Percentiles rank a stretch among this genome's conserved stretches.
Conservation (phyloP, 1,140 invertebrate genomes). For the Habropoda laboriosa region DNA sequence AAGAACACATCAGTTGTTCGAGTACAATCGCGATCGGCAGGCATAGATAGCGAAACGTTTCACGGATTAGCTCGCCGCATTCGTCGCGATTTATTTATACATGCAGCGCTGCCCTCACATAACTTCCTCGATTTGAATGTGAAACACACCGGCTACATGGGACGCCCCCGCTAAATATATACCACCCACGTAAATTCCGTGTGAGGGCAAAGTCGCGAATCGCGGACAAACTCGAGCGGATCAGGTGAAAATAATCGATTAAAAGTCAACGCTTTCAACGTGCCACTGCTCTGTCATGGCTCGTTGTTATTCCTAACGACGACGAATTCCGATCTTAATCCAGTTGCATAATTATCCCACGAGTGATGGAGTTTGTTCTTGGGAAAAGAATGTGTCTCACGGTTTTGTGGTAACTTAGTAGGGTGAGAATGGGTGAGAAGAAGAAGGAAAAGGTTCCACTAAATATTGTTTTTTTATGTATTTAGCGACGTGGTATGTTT, state of each 20-base stretch:
- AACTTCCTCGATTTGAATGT: constrained; percentile 55
- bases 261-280: constrained; percentile 9
- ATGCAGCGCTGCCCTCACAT: constrained; percentile 46
- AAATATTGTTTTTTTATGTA: too few relatives aligned
- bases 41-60: constrained; percentile 19
- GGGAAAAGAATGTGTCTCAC: neutral
- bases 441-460: too few relatives aligned
- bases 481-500: too few relatives aligned
- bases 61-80: constrained; percentile 36
- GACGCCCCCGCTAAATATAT: constrained; percentile 56
- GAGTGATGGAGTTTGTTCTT: neutral
- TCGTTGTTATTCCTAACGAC: neutral
- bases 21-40: neutral
- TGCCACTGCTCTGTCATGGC: neutral
- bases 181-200: constrained; percentile 52
- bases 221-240: constrained; percentile 31
- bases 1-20: neutral
- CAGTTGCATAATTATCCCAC: neutral
- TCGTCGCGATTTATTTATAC: constrained; percentile 47
- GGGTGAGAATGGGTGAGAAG: too few relatives aligned
- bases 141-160: constrained; percentile 46
- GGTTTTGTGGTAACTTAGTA: too few relatives aligned
- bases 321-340: neutral
- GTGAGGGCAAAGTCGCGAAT: constrained; percentile 42
- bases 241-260: constrained; percentile 48